phyloP scores from a whole-genome alignment of 2,797 vertebrate genomes.

The Microctenopoma steveboyesi region DNA sequence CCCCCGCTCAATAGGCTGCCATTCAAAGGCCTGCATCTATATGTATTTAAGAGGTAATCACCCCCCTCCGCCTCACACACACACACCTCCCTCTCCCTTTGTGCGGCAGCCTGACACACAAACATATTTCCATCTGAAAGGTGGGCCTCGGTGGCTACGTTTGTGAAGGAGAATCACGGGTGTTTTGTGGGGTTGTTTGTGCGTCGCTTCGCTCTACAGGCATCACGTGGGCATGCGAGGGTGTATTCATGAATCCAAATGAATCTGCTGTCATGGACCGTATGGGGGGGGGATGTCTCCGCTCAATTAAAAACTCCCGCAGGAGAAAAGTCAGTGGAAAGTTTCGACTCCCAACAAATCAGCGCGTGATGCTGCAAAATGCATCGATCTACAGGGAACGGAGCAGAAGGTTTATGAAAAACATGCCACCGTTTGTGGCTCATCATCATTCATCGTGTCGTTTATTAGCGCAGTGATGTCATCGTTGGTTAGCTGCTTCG shows the following conservation, averaged over 20 bases:
- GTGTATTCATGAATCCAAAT: slow-evolving; percentile 4
- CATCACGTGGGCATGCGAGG: slow-evolving; percentile 26
- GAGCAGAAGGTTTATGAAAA: too few species aligned
- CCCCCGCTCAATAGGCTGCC: slow-evolving; percentile 69
- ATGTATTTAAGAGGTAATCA: slow-evolving; percentile 83
- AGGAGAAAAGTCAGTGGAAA: too few species aligned
- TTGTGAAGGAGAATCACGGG: slow-evolving; percentile 72
- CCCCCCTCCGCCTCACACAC: slow-evolving; percentile 27
- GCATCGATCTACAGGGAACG: too few species aligned
- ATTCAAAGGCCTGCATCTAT: slow-evolving; percentile 77
- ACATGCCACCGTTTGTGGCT: too few species aligned
- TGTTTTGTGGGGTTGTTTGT: slow-evolving; percentile 70
- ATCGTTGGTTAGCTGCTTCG: background rate
- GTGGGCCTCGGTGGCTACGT: slow-evolving; percentile 64
- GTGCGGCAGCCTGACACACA: slow-evolving; percentile 70
- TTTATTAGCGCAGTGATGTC: slow-evolving; percentile 20
- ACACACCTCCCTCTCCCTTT: slow-evolving; percentile 41
- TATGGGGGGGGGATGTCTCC: background rate
- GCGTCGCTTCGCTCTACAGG: slow-evolving; percentile 43
- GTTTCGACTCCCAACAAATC: too few species aligned
- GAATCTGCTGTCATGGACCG: background rate
- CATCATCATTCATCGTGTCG: slow-evolving; percentile 22
- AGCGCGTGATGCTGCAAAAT: background rate
- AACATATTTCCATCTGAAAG: slow-evolving; percentile 87
- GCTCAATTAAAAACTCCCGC: background rate